Conservation (phyloP, 2,888 invertebrate species). For the Coleophora flavipennella region DNA sequence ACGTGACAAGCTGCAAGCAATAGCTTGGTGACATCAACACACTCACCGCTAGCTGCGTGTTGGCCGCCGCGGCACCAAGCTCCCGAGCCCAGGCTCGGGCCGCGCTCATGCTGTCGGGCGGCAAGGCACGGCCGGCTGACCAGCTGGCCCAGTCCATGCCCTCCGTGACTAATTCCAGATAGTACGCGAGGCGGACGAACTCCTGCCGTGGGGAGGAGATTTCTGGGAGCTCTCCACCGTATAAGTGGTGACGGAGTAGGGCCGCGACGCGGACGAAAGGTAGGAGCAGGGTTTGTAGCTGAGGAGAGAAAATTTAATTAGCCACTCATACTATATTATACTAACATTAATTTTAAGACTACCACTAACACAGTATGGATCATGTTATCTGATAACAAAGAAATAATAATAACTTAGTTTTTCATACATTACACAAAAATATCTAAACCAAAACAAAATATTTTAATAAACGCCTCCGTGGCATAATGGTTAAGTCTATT, state of each 20-base stretch:
- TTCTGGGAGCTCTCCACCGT: constrained; percentile 82
- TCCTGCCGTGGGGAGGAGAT: constrained; percentile 77
- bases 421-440: no score
- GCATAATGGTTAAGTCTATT: no score
- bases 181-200: constrained; percentile 84
- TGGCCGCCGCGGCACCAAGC: constrained; percentile 37
- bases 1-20: constrained; percentile 41
- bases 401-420: no score
- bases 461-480: no score
- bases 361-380: no score
- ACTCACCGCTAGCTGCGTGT: constrained; percentile 50
- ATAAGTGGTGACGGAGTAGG: constrained; percentile 86
- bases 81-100: constrained; percentile 38
- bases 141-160: constrained; percentile 11
- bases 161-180: constrained; percentile 69
- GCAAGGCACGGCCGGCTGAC: constrained; percentile 16
- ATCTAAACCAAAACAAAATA: no score
- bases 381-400: no score
- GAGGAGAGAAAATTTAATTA: constrained; percentile 20
- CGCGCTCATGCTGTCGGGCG: constrained; percentile 14
- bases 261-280: constrained; percentile 90
- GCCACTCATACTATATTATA: no score
- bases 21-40: constrained; percentile 28
- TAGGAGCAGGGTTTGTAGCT: constrained; percentile 85
- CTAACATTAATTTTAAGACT: no score